These are phyloP conservation scores for Orchestes rusci DNA, from an alignment of 2,888 invertebrate genomes.

Conservation along the genomic window DNA sequence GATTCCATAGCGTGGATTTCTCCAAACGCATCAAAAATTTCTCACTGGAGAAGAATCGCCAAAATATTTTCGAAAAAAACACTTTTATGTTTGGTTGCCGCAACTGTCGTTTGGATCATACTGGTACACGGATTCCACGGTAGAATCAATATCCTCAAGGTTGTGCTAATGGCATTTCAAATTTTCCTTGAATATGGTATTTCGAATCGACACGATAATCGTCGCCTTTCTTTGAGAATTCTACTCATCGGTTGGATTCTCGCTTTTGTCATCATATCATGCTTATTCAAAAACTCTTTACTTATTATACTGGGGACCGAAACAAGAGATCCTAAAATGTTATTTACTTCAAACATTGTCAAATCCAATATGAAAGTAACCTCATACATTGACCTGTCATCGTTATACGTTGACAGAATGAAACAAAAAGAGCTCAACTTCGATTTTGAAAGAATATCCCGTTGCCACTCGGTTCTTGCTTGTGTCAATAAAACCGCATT, in stretches of 20 bases:
- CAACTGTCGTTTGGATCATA: background rate
- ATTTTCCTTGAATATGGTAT: conserved; percentile 14
- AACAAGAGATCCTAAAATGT: conserved; percentile 4
- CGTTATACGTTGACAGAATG: conserved; percentile 6
- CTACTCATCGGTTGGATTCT: conserved; percentile 12
- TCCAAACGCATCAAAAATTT: conserved; percentile 7
- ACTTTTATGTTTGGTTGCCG: conserved; percentile 3
- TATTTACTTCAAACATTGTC: conserved; percentile 1
- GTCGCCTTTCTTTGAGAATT: conserved; percentile 8
- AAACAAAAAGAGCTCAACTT: conserved; percentile 5
- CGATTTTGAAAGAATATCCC: conserved; percentile 8
- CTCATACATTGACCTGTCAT: conserved; percentile 11
- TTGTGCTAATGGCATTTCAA: conserved; percentile 9
- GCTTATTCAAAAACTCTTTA: conserved; percentile 15
- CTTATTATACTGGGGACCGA: conserved; percentile 14
- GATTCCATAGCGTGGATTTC: conserved; percentile 14
- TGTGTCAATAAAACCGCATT: conserved; percentile 18
- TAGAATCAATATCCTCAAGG: background rate
- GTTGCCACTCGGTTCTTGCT: conserved; percentile 6
- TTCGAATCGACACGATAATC: background rate
- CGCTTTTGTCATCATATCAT: conserved; percentile 11
- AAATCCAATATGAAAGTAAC: conserved; percentile 6
- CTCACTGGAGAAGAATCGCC: conserved; percentile 11
- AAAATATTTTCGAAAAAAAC: conserved; percentile 9
- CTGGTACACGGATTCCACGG: background rate